These are phyloP conservation scores for Montipora cactus DNA, from an alignment of 64 coral and sea anemone genomes.

Conservation along the genomic window DNA sequence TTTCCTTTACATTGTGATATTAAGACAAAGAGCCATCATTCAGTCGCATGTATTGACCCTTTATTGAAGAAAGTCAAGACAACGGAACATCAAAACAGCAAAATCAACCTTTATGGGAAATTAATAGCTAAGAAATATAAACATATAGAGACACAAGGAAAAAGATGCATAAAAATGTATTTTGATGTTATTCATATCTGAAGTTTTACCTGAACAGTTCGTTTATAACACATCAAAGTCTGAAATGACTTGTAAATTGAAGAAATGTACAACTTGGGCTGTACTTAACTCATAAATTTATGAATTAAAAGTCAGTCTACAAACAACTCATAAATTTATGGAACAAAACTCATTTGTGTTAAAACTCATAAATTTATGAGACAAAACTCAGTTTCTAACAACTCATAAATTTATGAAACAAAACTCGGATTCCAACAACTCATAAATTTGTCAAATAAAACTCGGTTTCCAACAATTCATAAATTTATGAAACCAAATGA, in stretches of 20 bases:
- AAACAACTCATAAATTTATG: not conserved
- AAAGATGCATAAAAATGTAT: no score
- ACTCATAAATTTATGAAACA: not conserved
- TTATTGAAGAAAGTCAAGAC: not conserved
- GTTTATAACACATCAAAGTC: not conserved
- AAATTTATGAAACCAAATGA: not conserved
- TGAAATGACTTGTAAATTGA: not conserved
- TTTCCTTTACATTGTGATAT: not conserved
- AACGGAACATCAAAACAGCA: no score
- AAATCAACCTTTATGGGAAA: not conserved
- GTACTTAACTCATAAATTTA: not conserved
- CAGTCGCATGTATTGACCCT: not conserved
- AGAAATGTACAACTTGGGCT: no score
- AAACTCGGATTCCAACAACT: not conserved
- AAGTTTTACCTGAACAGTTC: no score
- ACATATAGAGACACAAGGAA: no score
- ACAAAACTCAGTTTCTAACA: not conserved
- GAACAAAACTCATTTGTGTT: no score
- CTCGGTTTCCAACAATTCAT: not conserved
- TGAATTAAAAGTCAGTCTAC: not conserved
- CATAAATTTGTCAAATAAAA: not conserved
- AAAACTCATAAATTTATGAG: no score
- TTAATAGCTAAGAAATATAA: not conserved
- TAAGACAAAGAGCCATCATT: not conserved
- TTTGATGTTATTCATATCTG: no score